Evolutionary conservation across 2,113 vertebrate species (phyloP).

Genomic region (Heptranchias perlo): DNA sequence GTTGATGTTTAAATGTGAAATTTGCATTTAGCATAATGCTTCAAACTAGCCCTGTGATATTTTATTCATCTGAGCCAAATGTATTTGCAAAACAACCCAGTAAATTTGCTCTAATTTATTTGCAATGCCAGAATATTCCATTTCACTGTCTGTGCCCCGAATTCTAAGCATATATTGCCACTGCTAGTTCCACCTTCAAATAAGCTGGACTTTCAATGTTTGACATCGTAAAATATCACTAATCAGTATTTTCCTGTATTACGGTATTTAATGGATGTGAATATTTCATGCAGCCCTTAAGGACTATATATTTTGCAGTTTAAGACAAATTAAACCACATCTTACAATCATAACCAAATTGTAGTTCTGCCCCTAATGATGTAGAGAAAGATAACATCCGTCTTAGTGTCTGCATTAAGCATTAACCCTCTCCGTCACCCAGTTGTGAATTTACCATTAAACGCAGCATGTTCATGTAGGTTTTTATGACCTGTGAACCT

Average conservation of each 20-base stretch:
- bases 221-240: neutral
- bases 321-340: neutral
- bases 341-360: neutral
- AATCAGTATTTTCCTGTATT: neutral
- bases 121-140: neutral
- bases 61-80: slow-evolving; percentile 19
- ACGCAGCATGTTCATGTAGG: neutral
- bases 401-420: neutral
- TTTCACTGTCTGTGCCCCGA: neutral
- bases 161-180: neutral
- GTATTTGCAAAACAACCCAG: slow-evolving; percentile 22
- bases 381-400: neutral
- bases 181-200: neutral
- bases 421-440: neutral
- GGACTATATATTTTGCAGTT: neutral
- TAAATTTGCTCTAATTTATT: slow-evolving; percentile 35
- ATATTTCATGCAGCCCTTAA: neutral
- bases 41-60: neutral
- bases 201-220: neutral
- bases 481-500: neutral
- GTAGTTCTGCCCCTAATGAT: neutral
- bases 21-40: slow-evolving; percentile 4
- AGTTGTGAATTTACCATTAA: neutral
- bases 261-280: neutral
- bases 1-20: slow-evolving; percentile 28